These are phyloP conservation scores for Eilema caniola DNA, from an alignment of 2,888 invertebrate species.

Conservation along the genomic window DNA sequence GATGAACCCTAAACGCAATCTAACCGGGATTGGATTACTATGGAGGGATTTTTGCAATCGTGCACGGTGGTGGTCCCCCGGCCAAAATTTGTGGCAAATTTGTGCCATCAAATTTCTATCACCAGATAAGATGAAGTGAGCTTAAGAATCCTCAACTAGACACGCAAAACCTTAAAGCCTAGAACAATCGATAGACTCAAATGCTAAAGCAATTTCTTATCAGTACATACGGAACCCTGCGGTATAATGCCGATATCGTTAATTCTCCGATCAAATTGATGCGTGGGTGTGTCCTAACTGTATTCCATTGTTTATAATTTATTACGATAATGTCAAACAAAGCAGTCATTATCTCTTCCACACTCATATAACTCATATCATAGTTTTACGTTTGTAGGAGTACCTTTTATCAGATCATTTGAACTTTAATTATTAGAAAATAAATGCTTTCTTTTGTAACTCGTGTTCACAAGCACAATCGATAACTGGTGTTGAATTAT, in stretches of 20 bases:
- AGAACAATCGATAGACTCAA: background rate
- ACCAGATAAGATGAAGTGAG: background rate
- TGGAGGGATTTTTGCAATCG: no score
- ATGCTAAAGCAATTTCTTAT: background rate
- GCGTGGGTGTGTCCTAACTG: slow-evolving; percentile 70
- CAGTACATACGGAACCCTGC: slow-evolving; percentile 37
- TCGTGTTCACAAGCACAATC: slow-evolving; percentile 27
- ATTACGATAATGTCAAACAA: slow-evolving; percentile 60
- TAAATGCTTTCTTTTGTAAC: slow-evolving; percentile 35
- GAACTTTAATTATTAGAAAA: slow-evolving; percentile 44
- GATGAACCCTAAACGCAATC: no score
- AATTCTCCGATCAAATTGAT: slow-evolving; percentile 77
- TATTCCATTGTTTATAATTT: slow-evolving; percentile 60
- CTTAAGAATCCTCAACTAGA: background rate
- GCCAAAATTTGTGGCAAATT: no score
- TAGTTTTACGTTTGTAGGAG: slow-evolving; percentile 13
- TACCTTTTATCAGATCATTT: slow-evolving; percentile 45
- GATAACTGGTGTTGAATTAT: slow-evolving; percentile 6
- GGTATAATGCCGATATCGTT: slow-evolving; percentile 65
- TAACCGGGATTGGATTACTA: no score
- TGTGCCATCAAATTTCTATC: no score
- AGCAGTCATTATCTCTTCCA: slow-evolving; percentile 51
- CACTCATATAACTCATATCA: slow-evolving; percentile 32
- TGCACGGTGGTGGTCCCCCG: no score
- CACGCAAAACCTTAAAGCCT: background rate